A percentile compares a stretch with the other conserved stretches of the same genome.
These are phyloP conservation scores for Leptatherina wallacei DNA, from an alignment of 2,797 vertebrate genomes.

Conservation along the genomic window DNA sequence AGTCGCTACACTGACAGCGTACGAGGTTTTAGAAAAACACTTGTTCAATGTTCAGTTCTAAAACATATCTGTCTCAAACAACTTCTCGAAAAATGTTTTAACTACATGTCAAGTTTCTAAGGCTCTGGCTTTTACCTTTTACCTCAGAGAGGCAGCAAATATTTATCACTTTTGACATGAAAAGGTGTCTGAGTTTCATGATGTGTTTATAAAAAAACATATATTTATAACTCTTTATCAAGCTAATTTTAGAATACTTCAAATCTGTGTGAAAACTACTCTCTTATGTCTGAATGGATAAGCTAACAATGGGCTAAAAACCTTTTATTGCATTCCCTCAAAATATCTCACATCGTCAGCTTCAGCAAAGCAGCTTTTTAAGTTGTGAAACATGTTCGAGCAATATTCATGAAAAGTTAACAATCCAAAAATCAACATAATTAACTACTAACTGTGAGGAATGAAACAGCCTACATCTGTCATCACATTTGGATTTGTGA, in stretches of 20 bases:
- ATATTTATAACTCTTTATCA: too few species aligned
- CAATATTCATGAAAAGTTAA: too few species aligned
- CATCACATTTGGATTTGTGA: slow-evolving; percentile 1
- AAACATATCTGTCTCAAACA: slow-evolving; percentile 4
- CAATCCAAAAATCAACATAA: too few species aligned
- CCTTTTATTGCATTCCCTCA: too few species aligned
- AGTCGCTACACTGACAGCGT: slow-evolving; percentile 35
- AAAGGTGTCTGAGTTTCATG: too few species aligned
- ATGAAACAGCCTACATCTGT: background rate
- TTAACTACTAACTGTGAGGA: background rate
- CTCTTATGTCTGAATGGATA: too few species aligned
- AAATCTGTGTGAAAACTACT: background rate
- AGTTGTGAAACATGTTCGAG: background rate
- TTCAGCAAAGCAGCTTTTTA: background rate
- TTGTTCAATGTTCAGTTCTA: slow-evolving; percentile 6
- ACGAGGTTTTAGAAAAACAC: slow-evolving; percentile 24
- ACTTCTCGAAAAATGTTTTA: background rate
- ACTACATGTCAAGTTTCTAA: background rate
- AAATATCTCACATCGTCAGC: background rate
- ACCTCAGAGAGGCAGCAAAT: too few species aligned
- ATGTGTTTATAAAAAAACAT: too few species aligned
- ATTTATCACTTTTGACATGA: too few species aligned
- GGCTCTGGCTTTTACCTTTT: too few species aligned
- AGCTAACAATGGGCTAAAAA: too few species aligned
- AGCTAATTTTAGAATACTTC: too few species aligned